Conservation (phyloP, 2,797 vertebrate genomes). For the Otolemur crassicaudatus region DNA sequence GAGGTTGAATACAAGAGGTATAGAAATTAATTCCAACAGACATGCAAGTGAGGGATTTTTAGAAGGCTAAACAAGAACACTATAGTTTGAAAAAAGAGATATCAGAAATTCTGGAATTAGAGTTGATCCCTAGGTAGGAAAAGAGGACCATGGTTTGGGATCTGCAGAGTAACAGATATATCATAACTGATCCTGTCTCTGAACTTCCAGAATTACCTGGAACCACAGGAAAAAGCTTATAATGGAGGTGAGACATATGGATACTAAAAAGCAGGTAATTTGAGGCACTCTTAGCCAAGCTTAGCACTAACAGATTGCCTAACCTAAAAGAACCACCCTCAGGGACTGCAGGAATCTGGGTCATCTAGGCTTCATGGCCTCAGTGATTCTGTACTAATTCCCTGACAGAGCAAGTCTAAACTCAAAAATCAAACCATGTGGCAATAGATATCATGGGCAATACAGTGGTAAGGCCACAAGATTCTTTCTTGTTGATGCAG, state of each 20-base stretch:
- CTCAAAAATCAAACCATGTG: background rate
- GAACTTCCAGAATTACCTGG: background rate
- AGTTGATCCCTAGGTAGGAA: background rate
- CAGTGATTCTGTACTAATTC: background rate
- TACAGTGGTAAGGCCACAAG: background rate
- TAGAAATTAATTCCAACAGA: background rate
- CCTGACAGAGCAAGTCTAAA: background rate
- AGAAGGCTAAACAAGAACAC: background rate
- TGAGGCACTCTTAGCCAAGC: background rate
- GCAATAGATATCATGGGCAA: background rate
- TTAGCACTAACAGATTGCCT: background rate
- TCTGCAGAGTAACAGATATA: background rate
- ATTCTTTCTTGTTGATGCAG: background rate
- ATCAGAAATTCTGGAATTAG: background rate
- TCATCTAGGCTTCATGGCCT: background rate
- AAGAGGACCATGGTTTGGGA: background rate
- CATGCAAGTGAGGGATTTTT: background rate
- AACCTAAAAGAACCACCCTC: background rate
- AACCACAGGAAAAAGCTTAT: background rate
- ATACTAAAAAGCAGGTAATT: constrained; percentile 1
- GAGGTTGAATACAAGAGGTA: background rate
- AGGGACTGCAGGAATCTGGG: background rate
- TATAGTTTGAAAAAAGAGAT: background rate
- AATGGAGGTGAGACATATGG: background rate
- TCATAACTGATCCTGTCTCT: background rate